Base-by-base conservation (phyloP, 2,888 invertebrate genomes). In the Corbicula japonica region DNA sequence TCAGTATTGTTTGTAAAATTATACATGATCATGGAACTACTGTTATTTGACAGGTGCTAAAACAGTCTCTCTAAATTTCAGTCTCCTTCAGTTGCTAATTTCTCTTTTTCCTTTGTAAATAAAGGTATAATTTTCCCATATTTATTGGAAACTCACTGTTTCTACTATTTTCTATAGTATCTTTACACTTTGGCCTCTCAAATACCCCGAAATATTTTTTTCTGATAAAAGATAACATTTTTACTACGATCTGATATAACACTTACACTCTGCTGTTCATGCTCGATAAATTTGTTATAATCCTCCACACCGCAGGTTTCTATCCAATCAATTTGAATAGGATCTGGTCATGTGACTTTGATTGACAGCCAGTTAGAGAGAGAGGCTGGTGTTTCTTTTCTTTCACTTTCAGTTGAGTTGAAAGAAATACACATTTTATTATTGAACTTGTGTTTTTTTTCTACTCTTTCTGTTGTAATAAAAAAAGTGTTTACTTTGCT, bases 251-350 rank as follows among this genome's bases (percentile, higher is more conserved):
- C 61, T 50, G 52, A 66, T 66, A 54, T 50, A 26, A 61, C 71
- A 62, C 62, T 72, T 35, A 48, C 60, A 50, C 60, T 61, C 70
- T 50, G 26, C 56, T 60, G 34, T 69, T 70, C 61, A 70, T 61
- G 60, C 61, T 60, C 60, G 34, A 50, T 60, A 38, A 44, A 61
- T 32, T 62, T 46, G 54, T 50, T 48, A 56, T 62, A 35, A 70
- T 70, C 30, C 58, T 46, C 62, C 58, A 62, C 68, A 38, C 66
- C 8, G 61, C 66, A 44, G n/a, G 61, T 32, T 54, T n/a, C 56
- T 52, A 72, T 41, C 82, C 82, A 82, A 78, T 82, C 75, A 78
- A 35, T 60, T 78, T 72, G 56, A 76, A 75, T 30, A n/a, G 12
- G 54, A n/a, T 32, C 23, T 68, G 75, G 54, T 82, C 82, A 82